Conservation (phyloP, 1,140 invertebrate species). For the Euschistus heros region DNA sequence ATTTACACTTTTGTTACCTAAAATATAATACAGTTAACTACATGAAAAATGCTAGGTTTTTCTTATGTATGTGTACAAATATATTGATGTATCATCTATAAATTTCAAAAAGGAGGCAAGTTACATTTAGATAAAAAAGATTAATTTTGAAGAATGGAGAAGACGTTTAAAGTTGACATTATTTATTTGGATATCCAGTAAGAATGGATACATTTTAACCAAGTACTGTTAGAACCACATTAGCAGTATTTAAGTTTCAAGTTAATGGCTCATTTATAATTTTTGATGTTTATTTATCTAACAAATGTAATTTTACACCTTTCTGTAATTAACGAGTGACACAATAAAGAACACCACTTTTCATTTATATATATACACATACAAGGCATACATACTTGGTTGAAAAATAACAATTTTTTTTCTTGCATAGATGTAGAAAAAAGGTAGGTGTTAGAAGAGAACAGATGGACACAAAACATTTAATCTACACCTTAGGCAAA, state of each 20-base stretch:
- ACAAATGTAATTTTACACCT: too few relatives aligned
- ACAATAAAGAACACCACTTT: background rate
- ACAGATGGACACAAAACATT: conserved; percentile 14
- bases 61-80: conserved; percentile 1
- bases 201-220: too few relatives aligned
- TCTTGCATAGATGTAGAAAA: conserved; percentile 1
- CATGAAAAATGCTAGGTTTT: background rate
- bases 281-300: too few relatives aligned
- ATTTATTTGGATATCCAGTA: too few relatives aligned
- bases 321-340: too few relatives aligned
- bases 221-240: too few relatives aligned
- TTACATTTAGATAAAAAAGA: too few relatives aligned
- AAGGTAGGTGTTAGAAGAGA: conserved; percentile 12
- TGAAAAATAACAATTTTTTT: background rate
- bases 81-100: background rate
- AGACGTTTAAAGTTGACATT: too few relatives aligned
- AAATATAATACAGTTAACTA: conserved; percentile 3
- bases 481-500: conserved; percentile 7
- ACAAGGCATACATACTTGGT: background rate
- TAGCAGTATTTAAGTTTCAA: too few relatives aligned
- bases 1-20: conserved; percentile 10
- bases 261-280: too few relatives aligned
- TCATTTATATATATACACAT: background rate
- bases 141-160: too few relatives aligned
- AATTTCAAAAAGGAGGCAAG: background rate